Conservation (phyloP, 1,140 invertebrate genomes). For the Mercenaria mercenaria region DNA sequence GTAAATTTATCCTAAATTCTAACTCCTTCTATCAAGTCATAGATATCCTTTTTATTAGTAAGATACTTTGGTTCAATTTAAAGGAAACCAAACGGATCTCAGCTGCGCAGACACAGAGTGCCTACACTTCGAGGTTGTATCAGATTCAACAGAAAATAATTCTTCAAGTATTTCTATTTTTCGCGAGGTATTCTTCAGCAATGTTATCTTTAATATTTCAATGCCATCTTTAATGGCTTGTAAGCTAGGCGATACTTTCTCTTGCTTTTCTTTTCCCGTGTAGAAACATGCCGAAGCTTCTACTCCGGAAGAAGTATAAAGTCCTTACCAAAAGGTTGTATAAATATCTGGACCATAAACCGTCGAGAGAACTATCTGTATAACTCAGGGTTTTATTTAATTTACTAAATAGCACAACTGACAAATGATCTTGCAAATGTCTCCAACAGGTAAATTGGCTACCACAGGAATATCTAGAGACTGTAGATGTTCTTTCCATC, state of each 20-base stretch:
- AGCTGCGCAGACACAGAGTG: conserved; percentile 37
- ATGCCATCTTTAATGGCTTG: not conserved
- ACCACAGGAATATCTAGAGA: conserved; percentile 73
- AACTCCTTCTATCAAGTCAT: conserved; percentile 52
- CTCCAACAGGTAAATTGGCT: conserved; percentile 92
- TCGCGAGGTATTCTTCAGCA: not conserved
- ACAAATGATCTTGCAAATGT: conserved; percentile 92
- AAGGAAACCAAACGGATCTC: conserved; percentile 14
- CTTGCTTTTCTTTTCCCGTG: not conserved
- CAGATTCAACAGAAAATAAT: conserved; percentile 38
- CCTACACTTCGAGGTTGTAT: conserved; percentile 65
- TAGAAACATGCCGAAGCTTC: conserved; percentile 13
- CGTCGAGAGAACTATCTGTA: conserved; percentile 53
- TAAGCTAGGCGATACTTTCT: conserved; percentile 10
- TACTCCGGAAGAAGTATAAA: not conserved
- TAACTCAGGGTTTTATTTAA: conserved; percentile 67
- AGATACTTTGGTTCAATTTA: conserved; percentile 61
- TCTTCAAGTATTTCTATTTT: conserved; percentile 17
- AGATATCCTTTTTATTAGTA: conserved; percentile 56
- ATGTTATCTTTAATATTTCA: not conserved
- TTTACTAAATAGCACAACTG: conserved; percentile 38
- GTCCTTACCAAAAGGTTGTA: conserved; percentile 72
- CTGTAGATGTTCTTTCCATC: conserved; percentile 85
- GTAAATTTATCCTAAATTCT: conserved; percentile 49
- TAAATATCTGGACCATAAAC: conserved; percentile 51